Base-by-base conservation (phyloP, 2,113 vertebrate genomes). In the Turdus rufiventris region DNA sequence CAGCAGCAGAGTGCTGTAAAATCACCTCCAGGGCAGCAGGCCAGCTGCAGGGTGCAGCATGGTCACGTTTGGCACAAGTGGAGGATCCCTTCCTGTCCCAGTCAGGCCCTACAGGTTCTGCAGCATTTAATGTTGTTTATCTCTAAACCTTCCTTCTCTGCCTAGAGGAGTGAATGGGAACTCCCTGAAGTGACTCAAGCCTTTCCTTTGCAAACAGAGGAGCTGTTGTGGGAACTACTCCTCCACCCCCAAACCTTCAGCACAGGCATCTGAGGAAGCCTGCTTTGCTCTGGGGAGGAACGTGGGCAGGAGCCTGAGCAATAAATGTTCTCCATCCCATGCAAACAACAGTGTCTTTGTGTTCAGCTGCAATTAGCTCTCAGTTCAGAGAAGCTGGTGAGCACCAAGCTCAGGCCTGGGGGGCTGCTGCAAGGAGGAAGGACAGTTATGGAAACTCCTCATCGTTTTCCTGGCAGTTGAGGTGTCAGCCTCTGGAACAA, bases 151-250 rank as follows among this genome's bases (percentile, higher is more conserved):
- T 28, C 56, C 71, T 81, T 56, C 57, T 87, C 65, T 93, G 92
- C 70, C 71, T 12, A 11, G 42, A 94, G 71, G 67, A 96, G 88
- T 58, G 78, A 95, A 79, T 70, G 79, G 92, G 76, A 95, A 94
- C 92, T 94, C 95, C 92, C 94, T 93, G 33, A 38, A 95, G 67
- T 95, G 90, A 94, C 75, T 96, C 94, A 96, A 70, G 71, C 77
- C 93, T 67, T 91, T 85, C 74, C 75, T 91, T 89, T 85, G 74
- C 89, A 91, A 92, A 91, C 81, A 91, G 91, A 92, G 58, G 47
- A 93, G 71, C 74, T 97, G 85, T 93, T 96, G 78, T 93, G 88
- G 87, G 75, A 94, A 88, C 73, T 45, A 3, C 61, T 79, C 51
- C 93, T 96, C 94, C 91, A 93, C 81, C 89, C 87, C 66, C 78